Base-by-base conservation (phyloP, 2,888 invertebrate species). In the Parasteatoda lunata region DNA sequence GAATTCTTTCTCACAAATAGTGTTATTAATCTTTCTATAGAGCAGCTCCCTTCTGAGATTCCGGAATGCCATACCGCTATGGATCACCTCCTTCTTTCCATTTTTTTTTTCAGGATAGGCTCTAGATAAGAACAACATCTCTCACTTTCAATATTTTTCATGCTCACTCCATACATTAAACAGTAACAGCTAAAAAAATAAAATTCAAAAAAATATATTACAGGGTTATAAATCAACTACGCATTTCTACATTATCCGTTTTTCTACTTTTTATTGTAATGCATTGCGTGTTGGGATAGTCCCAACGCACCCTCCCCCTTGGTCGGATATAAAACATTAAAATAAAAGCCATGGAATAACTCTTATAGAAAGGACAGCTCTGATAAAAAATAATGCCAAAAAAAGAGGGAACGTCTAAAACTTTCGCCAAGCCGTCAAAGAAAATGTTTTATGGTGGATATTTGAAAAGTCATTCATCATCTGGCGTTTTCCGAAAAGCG, bases 391-490 rank as follows among this genome's bases (percentile, higher is more conserved):
- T 49, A 30, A 79, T 71, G 48, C n/a, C 69, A 71, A 64, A 79
- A 71, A 68, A 77, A 77, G 49, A 65, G n/a, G 48, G 48, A 70
- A 52, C 80, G 80, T 80, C 80, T 80, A 80, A 71, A 81, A 81
- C 81, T 81, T 81, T 81, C 81, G 81, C 68, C 81, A 69, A n/a
- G 48, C 75, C 75, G 81, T 81, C 81, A 75, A 52, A 15, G 68
- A 47, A 54, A 81, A 81, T 81, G 81, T 69, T 81, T 81, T 81
- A 81, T 81, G 81, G 81, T 73, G 73, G 81, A 81, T 81, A 81
- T 81, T 81, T 81, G 77, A 73, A 77, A 77, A 84, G 77, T 68
- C 84, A 84, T 84, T 84, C 84, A 84, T 84, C 84, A 84, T 73
- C 45, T 30, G 49, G 71, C 72, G 77, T 84, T 84, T 78, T 59